These are phyloP conservation scores for Clarias pachynema DNA, from an alignment of 2,797 vertebrate species.

Conservation along the genomic window DNA sequence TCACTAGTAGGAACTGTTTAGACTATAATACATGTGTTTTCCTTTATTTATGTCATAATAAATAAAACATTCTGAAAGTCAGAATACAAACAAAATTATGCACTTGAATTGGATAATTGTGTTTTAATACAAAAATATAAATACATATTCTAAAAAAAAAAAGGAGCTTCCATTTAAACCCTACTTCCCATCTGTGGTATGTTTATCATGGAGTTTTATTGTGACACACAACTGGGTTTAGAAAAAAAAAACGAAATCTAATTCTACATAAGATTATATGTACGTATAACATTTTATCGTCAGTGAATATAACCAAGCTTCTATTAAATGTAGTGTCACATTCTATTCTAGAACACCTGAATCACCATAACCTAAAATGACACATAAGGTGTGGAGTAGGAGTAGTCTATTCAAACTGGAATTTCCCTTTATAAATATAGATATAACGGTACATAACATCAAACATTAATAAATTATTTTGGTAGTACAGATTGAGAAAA, in stretches of 20 bases:
- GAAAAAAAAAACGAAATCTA: no score
- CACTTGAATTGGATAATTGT: neutral
- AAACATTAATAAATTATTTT: conserved; percentile 41
- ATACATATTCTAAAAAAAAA: conserved; percentile 7
- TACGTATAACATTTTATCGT: neutral
- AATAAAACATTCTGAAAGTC: neutral
- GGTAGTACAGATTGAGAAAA: conserved; percentile 15
- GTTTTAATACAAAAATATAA: conserved; percentile 44
- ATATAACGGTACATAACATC: conserved; percentile 17
- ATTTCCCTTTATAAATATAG: conserved; percentile 48
- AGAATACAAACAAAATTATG: conserved; percentile 1
- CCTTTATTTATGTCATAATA: neutral
- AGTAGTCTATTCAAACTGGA: conserved; percentile 16
- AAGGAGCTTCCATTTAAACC: neutral
- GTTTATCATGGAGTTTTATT: conserved; percentile 14
- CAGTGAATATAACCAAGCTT: neutral
- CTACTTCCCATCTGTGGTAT: neutral
- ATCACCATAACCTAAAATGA: conserved; percentile 22
- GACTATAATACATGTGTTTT: neutral
- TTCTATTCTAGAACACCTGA: neutral
- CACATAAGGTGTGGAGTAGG: neutral
- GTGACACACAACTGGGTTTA: conserved; percentile 15
- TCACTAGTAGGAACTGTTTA: neutral
- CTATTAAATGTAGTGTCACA: conserved; percentile 40
- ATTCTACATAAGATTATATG: no score